A percentile compares a stretch with the other conserved stretches of the same genome.
Evolutionary conservation across 2,797 vertebrate genomes (phyloP).

Genomic region (Falco biarmicus): DNA sequence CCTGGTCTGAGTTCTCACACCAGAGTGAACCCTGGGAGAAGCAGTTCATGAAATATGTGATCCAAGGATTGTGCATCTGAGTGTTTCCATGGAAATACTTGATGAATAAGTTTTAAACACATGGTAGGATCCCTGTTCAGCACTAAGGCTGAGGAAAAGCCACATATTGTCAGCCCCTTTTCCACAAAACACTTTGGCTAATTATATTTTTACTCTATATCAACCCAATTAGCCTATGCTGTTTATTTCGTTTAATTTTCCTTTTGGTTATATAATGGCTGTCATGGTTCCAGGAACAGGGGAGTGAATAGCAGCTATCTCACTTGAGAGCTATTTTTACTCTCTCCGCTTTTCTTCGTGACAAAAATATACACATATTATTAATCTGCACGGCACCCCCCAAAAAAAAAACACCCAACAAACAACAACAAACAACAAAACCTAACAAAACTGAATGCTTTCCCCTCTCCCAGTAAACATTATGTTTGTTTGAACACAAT

Average conservation of each 20-base stretch:
- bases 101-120: conserved; percentile 49
- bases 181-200: conserved; percentile 31
- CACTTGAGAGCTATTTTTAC: conserved; percentile 52
- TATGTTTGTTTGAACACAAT: background rate
- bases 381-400: background rate
- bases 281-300: conserved; percentile 46
- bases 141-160: conserved; percentile 12
- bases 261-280: conserved; percentile 59
- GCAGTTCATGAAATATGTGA: conserved; percentile 31
- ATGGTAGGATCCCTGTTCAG: conserved; percentile 19
- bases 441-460: background rate
- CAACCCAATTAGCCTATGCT: conserved; percentile 44
- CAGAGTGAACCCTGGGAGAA: background rate
- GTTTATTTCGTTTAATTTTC: conserved; percentile 36
- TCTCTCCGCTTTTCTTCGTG: background rate
- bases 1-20: background rate
- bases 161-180: background rate
- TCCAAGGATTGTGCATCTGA: conserved; percentile 18
- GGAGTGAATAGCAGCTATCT: conserved; percentile 52
- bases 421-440: no score
- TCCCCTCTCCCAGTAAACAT: background rate
- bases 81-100: conserved; percentile 58
- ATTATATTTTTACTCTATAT: conserved; percentile 46
- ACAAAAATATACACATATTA: conserved; percentile 19
- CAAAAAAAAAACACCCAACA: background rate